These are phyloP conservation scores for Prunella himalayana DNA, from an alignment of 2,113 vertebrate species.

Conservation along the genomic window DNA sequence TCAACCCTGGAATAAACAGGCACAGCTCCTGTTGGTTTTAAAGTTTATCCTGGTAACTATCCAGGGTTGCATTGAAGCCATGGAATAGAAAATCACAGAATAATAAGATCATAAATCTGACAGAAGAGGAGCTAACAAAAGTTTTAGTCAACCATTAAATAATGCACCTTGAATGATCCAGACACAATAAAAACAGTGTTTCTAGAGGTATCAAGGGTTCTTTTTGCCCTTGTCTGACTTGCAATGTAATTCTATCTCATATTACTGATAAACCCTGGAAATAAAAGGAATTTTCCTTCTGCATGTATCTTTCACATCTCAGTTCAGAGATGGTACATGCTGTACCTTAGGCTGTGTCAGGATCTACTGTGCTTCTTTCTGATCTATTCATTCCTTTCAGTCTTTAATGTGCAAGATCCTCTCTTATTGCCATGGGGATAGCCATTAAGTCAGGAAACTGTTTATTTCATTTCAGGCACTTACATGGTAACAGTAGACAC, in stretches of 20 bases:
- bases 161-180: background rate
- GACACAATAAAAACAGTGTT: background rate
- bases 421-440: slow-evolving; percentile 50
- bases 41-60: slow-evolving; percentile 10
- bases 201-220: slow-evolving; percentile 17
- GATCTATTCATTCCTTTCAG: slow-evolving; percentile 36
- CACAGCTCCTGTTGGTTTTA: background rate
- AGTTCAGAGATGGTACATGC: background rate
- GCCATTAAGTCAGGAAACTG: slow-evolving; percentile 30
- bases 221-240: slow-evolving; percentile 24
- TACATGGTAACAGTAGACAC: background rate
- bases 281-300: background rate
- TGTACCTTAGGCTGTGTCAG: slow-evolving; percentile 28
- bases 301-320: background rate
- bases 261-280: slow-evolving; percentile 17
- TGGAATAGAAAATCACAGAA: background rate
- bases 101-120: background rate
- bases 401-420: background rate
- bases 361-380: slow-evolving; percentile 13
- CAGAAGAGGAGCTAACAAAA: background rate
- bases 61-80: background rate
- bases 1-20: background rate
- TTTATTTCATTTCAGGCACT: slow-evolving; percentile 54
- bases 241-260: background rate
- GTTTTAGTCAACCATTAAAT: slow-evolving; percentile 1